Conservation (phyloP, 1,140 invertebrate species). For the Galleria mellonella region DNA sequence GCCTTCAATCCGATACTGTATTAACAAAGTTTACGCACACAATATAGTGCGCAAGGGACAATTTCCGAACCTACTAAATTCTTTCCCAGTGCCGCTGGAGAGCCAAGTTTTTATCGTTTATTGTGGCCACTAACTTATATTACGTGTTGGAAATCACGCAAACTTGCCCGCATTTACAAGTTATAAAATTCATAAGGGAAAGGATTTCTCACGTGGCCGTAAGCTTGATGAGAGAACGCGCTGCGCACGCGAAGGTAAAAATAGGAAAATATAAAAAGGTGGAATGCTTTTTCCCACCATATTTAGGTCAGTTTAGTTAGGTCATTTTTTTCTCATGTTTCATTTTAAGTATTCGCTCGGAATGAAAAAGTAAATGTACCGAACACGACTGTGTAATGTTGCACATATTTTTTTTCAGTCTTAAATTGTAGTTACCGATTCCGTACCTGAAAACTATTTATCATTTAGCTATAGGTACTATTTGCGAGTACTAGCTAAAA, state of each 20-base stretch:
- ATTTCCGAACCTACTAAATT: conserved; percentile 20
- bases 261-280: too few species aligned
- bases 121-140: conserved; percentile 26
- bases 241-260: conserved; percentile 21
- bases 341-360: too few species aligned
- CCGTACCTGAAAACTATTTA: too few species aligned
- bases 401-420: too few species aligned
- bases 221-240: too few species aligned
- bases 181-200: conserved; percentile 26
- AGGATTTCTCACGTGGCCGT: too few species aligned
- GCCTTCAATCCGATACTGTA: conserved; percentile 8
- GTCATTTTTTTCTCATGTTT: conserved; percentile 2
- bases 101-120: conserved; percentile 21
- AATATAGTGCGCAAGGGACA: conserved; percentile 15
- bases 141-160: conserved; percentile 24
- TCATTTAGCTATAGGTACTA: too few species aligned
- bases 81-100: conserved; percentile 3
- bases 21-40: conserved; percentile 18
- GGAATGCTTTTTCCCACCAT: not conserved
- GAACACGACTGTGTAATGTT: too few species aligned
- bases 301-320: not conserved
- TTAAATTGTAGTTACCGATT: too few species aligned
- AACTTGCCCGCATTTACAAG: conserved; percentile 14
- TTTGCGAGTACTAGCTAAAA: too few species aligned
- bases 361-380: too few species aligned